Evolutionary conservation across 1,140 invertebrate genomes (phyloP).

Genomic region (Zaprionus camerounensis): DNA sequence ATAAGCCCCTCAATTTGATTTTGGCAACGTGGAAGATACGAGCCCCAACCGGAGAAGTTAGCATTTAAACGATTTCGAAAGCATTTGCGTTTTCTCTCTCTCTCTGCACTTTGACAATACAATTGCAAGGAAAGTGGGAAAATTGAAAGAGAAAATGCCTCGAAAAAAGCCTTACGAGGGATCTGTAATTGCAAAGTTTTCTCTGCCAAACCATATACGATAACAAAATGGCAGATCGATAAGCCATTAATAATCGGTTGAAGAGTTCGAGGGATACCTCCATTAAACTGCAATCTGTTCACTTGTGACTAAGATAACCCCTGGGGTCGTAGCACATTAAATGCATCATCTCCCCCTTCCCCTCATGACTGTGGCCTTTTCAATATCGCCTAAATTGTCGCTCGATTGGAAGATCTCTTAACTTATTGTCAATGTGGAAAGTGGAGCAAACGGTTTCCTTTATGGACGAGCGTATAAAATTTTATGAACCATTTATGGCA

Average conservation of each 20-base stretch:
- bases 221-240: background rate
- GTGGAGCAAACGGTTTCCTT: constrained; percentile 63
- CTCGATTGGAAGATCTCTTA: constrained; percentile 25
- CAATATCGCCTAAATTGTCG: constrained; percentile 39
- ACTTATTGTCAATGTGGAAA: constrained; percentile 53
- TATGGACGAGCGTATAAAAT: constrained; percentile 63
- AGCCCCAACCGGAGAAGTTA: constrained; percentile 23
- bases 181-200: background rate
- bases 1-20: constrained; percentile 60
- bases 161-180: constrained; percentile 1
- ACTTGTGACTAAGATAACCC: background rate
- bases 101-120: constrained; percentile 18
- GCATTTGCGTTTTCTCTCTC: constrained; percentile 14
- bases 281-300: too few species aligned
- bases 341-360: constrained; percentile 23
- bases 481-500: constrained; percentile 67
- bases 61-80: constrained; percentile 45
- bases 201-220: background rate
- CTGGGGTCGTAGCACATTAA: constrained; percentile 10
- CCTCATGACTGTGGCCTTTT: constrained; percentile 3
- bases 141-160: background rate
- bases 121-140: constrained; percentile 32
- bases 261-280: background rate
- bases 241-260: background rate
- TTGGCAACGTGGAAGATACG: constrained; percentile 68